A percentile compares a stretch with the other conserved stretches of the same genome.
Conservation (phyloP, 2,888 invertebrate genomes). For the Clanis bilineata region DNA sequence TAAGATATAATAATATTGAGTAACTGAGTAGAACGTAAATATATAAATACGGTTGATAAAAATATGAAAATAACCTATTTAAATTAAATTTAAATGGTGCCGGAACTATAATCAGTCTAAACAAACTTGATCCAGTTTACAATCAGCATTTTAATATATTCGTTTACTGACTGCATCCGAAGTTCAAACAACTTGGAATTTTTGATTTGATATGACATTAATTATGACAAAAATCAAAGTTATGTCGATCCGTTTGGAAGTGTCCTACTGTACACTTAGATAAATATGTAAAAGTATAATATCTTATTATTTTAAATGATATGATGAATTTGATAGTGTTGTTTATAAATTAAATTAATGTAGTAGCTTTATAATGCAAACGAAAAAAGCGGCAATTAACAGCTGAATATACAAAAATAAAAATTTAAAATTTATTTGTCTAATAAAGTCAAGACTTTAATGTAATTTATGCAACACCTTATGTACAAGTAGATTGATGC, state of each 20-base stretch:
- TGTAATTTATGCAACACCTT: background rate
- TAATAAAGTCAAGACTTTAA: background rate
- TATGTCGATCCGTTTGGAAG: too few relatives aligned
- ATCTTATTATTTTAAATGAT: too few relatives aligned
- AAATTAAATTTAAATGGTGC: background rate
- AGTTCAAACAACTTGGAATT: background rate
- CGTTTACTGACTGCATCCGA: background rate
- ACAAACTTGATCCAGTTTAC: background rate
- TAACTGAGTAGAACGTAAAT: too few relatives aligned
- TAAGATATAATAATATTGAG: too few relatives aligned
- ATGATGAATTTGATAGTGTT: too few relatives aligned
- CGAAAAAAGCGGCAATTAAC: background rate
- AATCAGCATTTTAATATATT: background rate
- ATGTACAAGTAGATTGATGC: background rate
- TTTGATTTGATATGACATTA: background rate
- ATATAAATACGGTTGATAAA: background rate
- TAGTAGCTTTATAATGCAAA: background rate
- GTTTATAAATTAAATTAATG: background rate
- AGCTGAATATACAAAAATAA: background rate
- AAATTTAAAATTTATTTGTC: background rate
- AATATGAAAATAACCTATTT: background rate
- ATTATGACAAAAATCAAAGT: too few relatives aligned
- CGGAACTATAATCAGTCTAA: background rate
- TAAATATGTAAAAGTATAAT: too few relatives aligned
- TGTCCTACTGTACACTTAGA: too few relatives aligned